Evolutionary conservation across 1,140 invertebrate species (phyloP).

Genomic region (Elymnias hypermnestra): DNA sequence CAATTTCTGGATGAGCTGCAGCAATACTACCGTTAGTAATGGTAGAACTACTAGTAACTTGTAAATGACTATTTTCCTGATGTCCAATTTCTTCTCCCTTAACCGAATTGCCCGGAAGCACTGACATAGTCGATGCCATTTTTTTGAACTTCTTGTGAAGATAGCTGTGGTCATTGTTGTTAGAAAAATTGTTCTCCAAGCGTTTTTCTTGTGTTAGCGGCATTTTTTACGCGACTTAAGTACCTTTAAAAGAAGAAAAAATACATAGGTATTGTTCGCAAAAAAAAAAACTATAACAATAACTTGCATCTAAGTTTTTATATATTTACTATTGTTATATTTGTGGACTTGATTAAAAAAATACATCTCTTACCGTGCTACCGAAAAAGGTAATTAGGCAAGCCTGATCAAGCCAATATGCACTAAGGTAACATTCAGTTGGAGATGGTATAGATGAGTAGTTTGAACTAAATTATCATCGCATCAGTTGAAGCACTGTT

Average conservation of each 20-base stretch:
- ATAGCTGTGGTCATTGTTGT: constrained; percentile 85
- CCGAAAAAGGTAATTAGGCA: too few relatives aligned
- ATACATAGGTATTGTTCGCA: too few relatives aligned
- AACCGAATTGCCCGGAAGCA: constrained; percentile 49
- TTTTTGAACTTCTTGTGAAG: constrained; percentile 95
- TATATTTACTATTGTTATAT: too few relatives aligned
- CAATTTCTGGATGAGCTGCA: constrained; percentile 66
- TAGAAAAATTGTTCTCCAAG: constrained; percentile 66
- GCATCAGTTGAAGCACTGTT: too few relatives aligned
- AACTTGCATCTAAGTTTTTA: too few relatives aligned
- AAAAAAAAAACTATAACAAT: too few relatives aligned
- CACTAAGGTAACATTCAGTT: too few relatives aligned
- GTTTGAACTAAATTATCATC: too few relatives aligned
- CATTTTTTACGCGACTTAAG: constrained; percentile 60
- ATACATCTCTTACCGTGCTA: too few relatives aligned
- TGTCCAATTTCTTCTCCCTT: constrained; percentile 58
- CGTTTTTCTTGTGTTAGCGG: constrained; percentile 70
- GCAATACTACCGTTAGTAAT: constrained; percentile 67
- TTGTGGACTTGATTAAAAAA: too few relatives aligned
- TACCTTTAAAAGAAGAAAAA: constrained; percentile 55
- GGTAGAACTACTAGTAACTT: constrained; percentile 46
- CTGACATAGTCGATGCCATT: constrained; percentile 80
- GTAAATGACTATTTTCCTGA: constrained; percentile 41
- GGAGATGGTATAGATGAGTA: too few relatives aligned
- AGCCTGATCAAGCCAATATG: too few relatives aligned